A percentile compares a stretch with the other conserved stretches of the same genome.
phyloP scores from a whole-genome alignment of 2,888 invertebrate species.

The Blastobasis adustella region DNA sequence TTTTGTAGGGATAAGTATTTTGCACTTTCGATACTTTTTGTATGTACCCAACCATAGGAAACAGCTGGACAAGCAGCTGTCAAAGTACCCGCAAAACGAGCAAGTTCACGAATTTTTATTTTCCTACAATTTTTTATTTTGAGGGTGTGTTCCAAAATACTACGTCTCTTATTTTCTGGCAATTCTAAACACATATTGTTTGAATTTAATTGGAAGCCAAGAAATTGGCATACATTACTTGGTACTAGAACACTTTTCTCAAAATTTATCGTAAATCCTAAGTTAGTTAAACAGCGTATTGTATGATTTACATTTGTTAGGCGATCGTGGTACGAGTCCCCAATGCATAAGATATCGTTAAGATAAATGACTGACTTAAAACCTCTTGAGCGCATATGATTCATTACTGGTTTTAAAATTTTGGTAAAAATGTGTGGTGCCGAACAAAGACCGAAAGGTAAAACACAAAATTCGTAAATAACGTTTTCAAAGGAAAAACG shows the following conservation, averaged over 20 bases:
- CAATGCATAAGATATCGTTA: neutral
- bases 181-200: neutral
- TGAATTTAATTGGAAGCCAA: neutral
- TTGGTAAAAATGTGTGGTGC: constrained; percentile 8
- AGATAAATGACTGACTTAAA: neutral
- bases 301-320: neutral
- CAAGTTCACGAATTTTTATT: neutral
- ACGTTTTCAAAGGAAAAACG: neutral
- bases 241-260: neutral
- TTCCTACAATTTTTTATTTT: neutral
- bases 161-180: neutral
- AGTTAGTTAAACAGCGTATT: neutral
- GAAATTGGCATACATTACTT: neutral
- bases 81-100: neutral
- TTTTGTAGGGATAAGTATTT: neutral
- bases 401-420: constrained; percentile 1
- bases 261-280: constrained; percentile 1
- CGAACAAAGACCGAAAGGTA: constrained; percentile 3
- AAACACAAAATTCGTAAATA: neutral
- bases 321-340: neutral
- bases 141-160: neutral
- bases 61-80: constrained; percentile 1
- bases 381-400: neutral
- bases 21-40: neutral
- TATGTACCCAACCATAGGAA: constrained; percentile 1